Evolutionary conservation across 2,113 vertebrate genomes (phyloP), one percentile per base, ranked within the genome.

Genomic region (Aplodontia rufa): DNA sequence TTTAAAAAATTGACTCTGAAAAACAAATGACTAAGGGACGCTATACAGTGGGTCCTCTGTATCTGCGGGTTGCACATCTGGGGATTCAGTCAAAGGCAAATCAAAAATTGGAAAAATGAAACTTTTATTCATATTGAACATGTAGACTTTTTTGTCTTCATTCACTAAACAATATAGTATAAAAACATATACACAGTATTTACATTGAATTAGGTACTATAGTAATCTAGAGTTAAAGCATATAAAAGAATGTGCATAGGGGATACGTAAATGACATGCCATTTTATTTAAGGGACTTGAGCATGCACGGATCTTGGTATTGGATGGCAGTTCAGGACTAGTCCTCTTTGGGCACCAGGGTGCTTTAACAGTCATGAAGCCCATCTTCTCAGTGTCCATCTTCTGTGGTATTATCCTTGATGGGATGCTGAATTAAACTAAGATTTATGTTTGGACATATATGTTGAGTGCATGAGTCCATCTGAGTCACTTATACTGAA

Each of bases 11-110:
- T 26, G 30, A 28, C 69, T 72, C 24, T 60, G n/a, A 79, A 93
- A 78, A 94, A 60, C 85, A 81, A 91, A 10, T 82, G 91, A 85
- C 60, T 94, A 72, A 87, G 64, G 62, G n/a, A 26, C 16, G 19
- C 78, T 47, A 11, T 28, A 40, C 24, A 76, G 30, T n/a, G 37
- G 45, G 30, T 20, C 3, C 28, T 84, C 19, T 14, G 16, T 51
- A 40, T 68, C 60, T 28, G 8, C 26, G 62, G 62, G 24, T 8
- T 78, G 28, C 45, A 32, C 20, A 49, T n/a, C 40, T 22, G 16
- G 24, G 51, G 64, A 60, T 30, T 37, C 32, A 35, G 10, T 32
- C 12, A 8, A 24, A 7, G 58, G 32, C 19, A 49, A 51, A 45
- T 49, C 11, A 58, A 45, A 66, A 32, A 28, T 51, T 66, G 30